These are phyloP conservation scores for Cyanoderma ruficeps DNA, from an alignment of 2,113 vertebrate genomes.

Conservation along the genomic window DNA sequence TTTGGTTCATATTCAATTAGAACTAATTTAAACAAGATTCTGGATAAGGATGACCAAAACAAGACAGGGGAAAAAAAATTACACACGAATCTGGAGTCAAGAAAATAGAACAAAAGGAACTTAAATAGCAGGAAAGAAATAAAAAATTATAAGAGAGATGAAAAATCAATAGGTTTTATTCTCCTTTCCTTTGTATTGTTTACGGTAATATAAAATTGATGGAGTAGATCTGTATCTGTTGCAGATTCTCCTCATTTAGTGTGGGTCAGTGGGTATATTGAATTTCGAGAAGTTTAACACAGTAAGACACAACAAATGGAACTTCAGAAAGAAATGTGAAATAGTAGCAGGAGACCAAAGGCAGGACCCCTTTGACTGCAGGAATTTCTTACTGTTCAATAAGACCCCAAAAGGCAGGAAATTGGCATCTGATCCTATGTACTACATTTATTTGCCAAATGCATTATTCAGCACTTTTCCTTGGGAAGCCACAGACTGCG, in stretches of 20 bases:
- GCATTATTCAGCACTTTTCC: neutral
- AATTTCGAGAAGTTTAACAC: neutral
- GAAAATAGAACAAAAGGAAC: neutral
- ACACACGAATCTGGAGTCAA: neutral
- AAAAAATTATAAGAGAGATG: neutral
- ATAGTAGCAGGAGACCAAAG: neutral
- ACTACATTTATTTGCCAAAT: neutral
- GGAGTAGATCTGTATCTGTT: neutral
- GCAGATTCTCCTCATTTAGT: neutral
- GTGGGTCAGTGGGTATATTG: neutral
- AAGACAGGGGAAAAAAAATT: neutral
- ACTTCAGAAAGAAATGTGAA: neutral
- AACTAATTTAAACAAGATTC: neutral
- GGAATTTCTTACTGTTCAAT: neutral
- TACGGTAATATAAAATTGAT: neutral
- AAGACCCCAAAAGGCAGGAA: neutral
- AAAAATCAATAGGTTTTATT: neutral
- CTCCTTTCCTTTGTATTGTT: neutral
- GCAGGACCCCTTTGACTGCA: neutral
- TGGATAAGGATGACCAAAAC: neutral
- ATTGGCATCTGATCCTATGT: neutral
- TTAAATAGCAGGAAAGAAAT: neutral
- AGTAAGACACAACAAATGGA: neutral
- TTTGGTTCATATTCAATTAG: neutral
- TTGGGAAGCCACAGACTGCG: neutral